A percentile compares a stretch with the other conserved stretches of the same genome.
Evolutionary conservation across 2,113 vertebrate genomes (phyloP).

Genomic region (Climacteris rufus): DNA sequence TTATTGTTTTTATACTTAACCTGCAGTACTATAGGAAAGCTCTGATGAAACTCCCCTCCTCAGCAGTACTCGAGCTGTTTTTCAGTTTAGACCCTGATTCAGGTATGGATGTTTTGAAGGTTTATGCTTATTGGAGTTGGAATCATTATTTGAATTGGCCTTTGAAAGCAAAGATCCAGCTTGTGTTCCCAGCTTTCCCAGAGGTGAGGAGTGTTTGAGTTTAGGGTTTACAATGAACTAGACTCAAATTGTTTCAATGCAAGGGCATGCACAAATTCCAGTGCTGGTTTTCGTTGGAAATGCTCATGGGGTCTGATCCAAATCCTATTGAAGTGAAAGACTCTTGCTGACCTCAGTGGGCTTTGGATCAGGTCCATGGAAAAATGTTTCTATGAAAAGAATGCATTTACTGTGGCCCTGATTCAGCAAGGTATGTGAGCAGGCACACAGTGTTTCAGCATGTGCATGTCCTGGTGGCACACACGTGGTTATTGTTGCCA

Average conservation of each 20-base stretch:
- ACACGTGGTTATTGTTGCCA: neutral
- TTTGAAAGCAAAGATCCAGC: neutral
- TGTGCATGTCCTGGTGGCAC: neutral
- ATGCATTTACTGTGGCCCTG: constrained; percentile 45
- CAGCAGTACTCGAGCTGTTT: neutral
- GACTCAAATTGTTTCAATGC: constrained; percentile 37
- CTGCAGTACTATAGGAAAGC: neutral
- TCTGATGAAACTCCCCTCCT: neutral
- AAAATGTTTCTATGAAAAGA: constrained; percentile 56
- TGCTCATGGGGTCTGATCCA: constrained; percentile 29
- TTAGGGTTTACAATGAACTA: constrained; percentile 13
- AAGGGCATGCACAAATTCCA: constrained; percentile 27
- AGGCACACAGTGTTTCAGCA: neutral
- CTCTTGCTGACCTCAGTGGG: constrained; percentile 56
- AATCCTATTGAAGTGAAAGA: constrained; percentile 45
- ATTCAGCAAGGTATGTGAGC: constrained; percentile 46
- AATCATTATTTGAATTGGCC: neutral
- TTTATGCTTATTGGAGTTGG: neutral
- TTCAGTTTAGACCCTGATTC: neutral
- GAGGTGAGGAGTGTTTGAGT: neutral
- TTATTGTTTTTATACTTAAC: constrained; percentile 4
- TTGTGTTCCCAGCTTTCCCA: neutral
- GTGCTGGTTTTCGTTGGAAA: constrained; percentile 50
- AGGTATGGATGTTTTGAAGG: neutral
- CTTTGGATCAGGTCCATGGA: constrained; percentile 50